A percentile compares a stretch with the other conserved stretches of the same genome.
Conservation (phyloP, 1,140 invertebrate genomes). For the Cyclargus thomasi region DNA sequence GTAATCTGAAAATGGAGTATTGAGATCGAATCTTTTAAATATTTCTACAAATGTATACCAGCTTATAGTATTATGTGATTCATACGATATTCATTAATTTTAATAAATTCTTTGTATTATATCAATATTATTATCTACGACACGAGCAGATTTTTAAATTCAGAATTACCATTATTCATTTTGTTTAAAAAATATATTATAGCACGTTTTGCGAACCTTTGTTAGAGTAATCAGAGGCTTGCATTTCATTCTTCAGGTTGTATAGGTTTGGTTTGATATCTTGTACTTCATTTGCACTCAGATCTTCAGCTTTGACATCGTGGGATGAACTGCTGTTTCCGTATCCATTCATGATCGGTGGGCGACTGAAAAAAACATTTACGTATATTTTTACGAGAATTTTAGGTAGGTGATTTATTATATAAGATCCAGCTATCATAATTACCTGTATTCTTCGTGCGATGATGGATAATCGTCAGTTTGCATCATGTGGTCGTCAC, state of each 20-base stretch:
- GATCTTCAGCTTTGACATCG: constrained; percentile 70
- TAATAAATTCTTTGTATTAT: too few relatives aligned
- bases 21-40: too few relatives aligned
- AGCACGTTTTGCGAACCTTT: constrained; percentile 44
- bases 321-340: constrained; percentile 61
- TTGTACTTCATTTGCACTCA: constrained; percentile 57
- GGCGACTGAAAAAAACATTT: constrained; percentile 39
- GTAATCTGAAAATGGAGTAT: constrained; percentile 36
- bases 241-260: constrained; percentile 69
- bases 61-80: too few relatives aligned
- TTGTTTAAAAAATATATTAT: not conserved
- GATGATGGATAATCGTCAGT: constrained; percentile 69
- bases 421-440: not conserved
- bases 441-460: constrained; percentile 71
- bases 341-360: constrained; percentile 67
- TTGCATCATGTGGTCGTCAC: constrained; percentile 71
- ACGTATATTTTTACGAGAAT: not conserved
- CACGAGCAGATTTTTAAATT: too few relatives aligned
- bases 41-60: too few relatives aligned
- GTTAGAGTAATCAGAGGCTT: constrained; percentile 65
- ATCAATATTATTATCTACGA: too few relatives aligned
- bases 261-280: constrained; percentile 73
- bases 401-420: not conserved
- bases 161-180: not conserved
- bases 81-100: too few relatives aligned